Evolutionary conservation across 2,888 invertebrate species (phyloP), one percentile per base, ranked within the genome.

Genomic region (Bursaphelenchus okinawaensis): DNA sequence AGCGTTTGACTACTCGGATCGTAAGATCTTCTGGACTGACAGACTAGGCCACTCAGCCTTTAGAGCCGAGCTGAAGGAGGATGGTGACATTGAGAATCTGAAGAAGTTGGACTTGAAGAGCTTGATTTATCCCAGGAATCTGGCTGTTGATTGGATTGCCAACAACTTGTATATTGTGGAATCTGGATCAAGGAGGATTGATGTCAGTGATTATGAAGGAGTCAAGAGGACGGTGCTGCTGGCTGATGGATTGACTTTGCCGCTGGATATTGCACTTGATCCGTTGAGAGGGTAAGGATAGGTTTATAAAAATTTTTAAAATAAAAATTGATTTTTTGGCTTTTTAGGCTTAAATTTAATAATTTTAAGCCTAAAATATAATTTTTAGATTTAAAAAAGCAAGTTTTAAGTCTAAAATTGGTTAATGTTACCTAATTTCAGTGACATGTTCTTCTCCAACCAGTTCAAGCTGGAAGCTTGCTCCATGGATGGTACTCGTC

Each of bases 141-240:
- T 96, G 58, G 94, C 96, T 8, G 90, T 95, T 19, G 96, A 96
- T 85, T 98, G 95, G 93, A 89, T 96, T 52, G 93, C 93, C 0
- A 90, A 93, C 83, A 95, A 94, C 83, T 87, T 98, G 24, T 78
- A 72, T 57, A 91, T 94, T 22, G 92, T 92, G 0, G 95, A 96
- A 84, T 88, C 90, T 22, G 87, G 92, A 23, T 93, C 93, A 0
- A 91, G 93, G 83, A 92, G 92, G 86, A 89, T 98, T 65, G 94
- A 94, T 83, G 90, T 96, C 0, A 91, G 93, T 82, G 92, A 93
- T 83, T 85, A 93, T 73, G 89, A 81, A 22, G 91, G 91, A 0
- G 87, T 89, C 62, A 89, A 89, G 86, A 92, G 95, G 83, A 92
- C 92, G 0, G 91, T 95, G 12, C 91, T 92, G 0, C 86, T 96